Conservation (phyloP, 2,888 invertebrate species). For the Oligia latruncula region DNA sequence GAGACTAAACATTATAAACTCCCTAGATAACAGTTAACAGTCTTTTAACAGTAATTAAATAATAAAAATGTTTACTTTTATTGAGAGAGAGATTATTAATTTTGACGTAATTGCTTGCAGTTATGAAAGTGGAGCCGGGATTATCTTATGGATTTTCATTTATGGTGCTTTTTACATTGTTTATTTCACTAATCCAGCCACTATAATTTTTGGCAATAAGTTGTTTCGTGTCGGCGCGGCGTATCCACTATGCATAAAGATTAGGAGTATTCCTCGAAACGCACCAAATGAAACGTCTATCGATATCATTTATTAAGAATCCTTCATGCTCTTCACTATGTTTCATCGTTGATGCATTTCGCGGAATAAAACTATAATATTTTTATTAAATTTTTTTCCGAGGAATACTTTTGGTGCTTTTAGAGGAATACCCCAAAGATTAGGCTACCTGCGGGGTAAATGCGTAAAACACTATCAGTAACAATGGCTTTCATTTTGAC, state of each 20-base stretch:
- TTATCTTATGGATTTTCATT: background rate
- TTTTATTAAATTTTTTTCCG: too few species aligned
- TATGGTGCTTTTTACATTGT: background rate
- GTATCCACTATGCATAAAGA: background rate
- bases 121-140: background rate
- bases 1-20: slow-evolving; percentile 20
- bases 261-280: too few species aligned
- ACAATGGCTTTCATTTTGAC: too few species aligned
- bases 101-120: slow-evolving; percentile 18
- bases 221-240: background rate
- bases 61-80: slow-evolving; percentile 33
- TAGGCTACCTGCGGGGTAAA: too few species aligned
- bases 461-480: too few species aligned
- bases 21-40: slow-evolving; percentile 16
- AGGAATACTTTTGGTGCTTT: too few species aligned
- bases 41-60: slow-evolving; percentile 15
- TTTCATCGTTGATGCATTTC: too few species aligned
- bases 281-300: too few species aligned
- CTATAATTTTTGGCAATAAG: background rate
- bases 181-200: background rate
- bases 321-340: too few species aligned
- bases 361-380: too few species aligned
- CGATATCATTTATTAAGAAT: too few species aligned
- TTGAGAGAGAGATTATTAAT: slow-evolving; percentile 2
- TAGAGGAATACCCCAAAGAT: too few species aligned